phyloP scores from a whole-genome alignment of 2,797 vertebrate genomes.

The Arctocebus calabarensis region DNA sequence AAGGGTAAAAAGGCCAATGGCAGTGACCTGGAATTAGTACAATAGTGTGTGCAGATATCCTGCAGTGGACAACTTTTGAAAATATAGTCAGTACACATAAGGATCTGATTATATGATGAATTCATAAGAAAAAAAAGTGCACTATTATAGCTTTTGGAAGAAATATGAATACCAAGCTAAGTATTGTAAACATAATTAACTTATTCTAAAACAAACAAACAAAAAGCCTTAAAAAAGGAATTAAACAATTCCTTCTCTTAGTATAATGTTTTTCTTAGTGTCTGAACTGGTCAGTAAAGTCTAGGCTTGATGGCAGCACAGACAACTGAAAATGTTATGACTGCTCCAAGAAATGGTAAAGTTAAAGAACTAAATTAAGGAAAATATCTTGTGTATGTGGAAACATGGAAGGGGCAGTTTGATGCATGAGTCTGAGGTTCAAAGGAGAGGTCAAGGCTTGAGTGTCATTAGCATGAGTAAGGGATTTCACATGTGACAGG shows the following conservation, averaged over 20 bases:
- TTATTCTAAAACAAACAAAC: conserved; percentile 39
- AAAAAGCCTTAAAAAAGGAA: conserved; percentile 32
- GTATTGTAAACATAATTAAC: conserved; percentile 21
- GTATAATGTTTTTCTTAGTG: not conserved
- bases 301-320: conserved; percentile 30
- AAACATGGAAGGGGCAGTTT: not conserved
- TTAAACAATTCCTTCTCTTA: conserved; percentile 1
- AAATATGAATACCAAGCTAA: not conserved
- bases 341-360: conserved; percentile 6
- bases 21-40: not conserved
- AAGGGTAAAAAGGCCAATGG: not conserved
- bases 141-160: conserved; percentile 17
- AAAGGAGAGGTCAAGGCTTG: conserved; percentile 44
- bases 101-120: not conserved
- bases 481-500: conserved; percentile 51
- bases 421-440: conserved; percentile 28
- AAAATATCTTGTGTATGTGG: not conserved
- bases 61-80: conserved; percentile 7
- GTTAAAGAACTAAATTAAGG: conserved; percentile 32
- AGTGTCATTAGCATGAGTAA: conserved; percentile 57
- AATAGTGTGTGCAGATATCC: not conserved
- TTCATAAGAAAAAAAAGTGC: not conserved
- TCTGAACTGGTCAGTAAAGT: conserved; percentile 4
- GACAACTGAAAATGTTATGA: conserved; percentile 51
- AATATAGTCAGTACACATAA: not conserved